Evolutionary conservation across 2,113 vertebrate genomes (phyloP).

Genomic region (Fulmarus glacialis): DNA sequence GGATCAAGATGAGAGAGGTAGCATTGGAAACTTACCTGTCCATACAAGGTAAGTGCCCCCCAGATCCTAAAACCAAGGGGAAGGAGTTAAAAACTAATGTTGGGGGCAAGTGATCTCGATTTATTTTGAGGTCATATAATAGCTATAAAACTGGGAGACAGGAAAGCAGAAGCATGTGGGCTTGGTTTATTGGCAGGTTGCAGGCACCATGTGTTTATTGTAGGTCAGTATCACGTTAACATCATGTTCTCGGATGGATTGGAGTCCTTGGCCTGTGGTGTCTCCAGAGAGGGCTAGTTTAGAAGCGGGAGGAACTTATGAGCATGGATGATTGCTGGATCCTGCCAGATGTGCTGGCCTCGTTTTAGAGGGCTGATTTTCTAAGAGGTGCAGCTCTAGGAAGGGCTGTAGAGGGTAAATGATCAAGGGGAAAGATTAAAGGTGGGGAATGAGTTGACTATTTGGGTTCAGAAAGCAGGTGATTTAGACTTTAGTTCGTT

Average conservation of each 20-base stretch:
- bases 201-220: not conserved
- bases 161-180: not conserved
- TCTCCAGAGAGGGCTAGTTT: not conserved
- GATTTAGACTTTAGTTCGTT: not conserved
- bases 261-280: not conserved
- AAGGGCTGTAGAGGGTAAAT: not conserved
- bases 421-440: not conserved
- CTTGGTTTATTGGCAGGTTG: not conserved
- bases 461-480: not conserved
- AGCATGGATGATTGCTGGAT: not conserved
- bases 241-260: not conserved
- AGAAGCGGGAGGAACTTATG: not conserved
- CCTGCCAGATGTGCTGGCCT: not conserved
- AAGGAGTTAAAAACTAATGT: not conserved
- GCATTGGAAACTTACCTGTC: not conserved
- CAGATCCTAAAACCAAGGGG: not conserved
- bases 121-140: not conserved
- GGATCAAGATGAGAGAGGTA: not conserved
- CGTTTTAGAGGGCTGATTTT: not conserved
- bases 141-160: not conserved
- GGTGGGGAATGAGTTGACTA: fast-evolving
- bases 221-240: not conserved
- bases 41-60: not conserved
- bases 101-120: not conserved
- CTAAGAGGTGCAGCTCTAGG: not conserved